phyloP scores from a whole-genome alignment of 2,797 vertebrate species.

The Leptodactylus fallax region DNA sequence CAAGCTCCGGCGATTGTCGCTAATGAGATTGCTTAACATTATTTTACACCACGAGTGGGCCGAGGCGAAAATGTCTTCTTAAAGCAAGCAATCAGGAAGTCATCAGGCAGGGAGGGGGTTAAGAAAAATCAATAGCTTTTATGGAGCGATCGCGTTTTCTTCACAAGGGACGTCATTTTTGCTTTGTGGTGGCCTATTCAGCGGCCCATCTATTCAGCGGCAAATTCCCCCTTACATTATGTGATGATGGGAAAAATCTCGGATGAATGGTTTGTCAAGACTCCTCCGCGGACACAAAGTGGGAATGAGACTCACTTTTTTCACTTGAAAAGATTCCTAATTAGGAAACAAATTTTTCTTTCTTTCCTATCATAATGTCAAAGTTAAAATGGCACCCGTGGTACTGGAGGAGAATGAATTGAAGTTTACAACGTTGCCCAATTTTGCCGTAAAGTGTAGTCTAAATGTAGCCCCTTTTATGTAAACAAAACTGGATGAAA shows the following conservation, averaged over 20 bases:
- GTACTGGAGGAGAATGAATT: neutral
- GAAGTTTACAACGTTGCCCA: no score
- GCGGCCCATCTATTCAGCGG: constrained; percentile 48
- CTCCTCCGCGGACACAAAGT: constrained; percentile 37
- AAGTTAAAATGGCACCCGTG: constrained; percentile 13
- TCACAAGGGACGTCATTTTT: constrained; percentile 53
- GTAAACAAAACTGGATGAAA: no score
- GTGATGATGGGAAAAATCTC: constrained; percentile 58
- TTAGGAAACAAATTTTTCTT: constrained; percentile 41
- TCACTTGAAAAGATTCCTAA: constrained; percentile 52
- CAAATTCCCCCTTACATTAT: constrained; percentile 55
- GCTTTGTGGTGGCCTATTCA: constrained; percentile 55
- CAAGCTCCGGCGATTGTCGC: constrained; percentile 32
- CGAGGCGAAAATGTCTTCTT: constrained; percentile 9
- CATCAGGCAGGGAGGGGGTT: constrained; percentile 27
- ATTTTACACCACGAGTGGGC: constrained; percentile 30
- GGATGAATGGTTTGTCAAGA: constrained; percentile 48
- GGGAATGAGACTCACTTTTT: constrained; percentile 34
- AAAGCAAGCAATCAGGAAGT: constrained; percentile 53
- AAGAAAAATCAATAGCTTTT: constrained; percentile 52
- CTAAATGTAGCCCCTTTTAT: no score
- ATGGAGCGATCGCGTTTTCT: constrained; percentile 44
- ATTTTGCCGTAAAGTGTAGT: no score
- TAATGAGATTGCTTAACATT: constrained; percentile 59
- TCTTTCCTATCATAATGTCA: neutral